These are phyloP conservation scores for Buathra laborator DNA, from an alignment of 2,888 invertebrate genomes.

Conservation along the genomic window DNA sequence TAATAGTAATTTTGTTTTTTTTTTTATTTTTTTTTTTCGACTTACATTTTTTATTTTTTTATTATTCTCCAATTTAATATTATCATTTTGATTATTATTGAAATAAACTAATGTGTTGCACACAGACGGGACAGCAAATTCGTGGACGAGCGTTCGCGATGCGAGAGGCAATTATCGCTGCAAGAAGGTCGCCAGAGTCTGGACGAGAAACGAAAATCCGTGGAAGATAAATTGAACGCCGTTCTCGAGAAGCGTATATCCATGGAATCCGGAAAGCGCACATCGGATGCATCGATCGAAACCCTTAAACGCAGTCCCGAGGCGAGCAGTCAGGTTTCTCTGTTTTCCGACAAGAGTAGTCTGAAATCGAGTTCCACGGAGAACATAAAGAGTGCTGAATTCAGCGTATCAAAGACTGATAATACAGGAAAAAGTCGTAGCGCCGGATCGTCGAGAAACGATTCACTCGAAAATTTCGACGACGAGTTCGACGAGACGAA, in stretches of 20 bases:
- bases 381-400: slow-evolving; percentile 77
- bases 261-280: slow-evolving; percentile 77
- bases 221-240: slow-evolving; percentile 83
- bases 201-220: slow-evolving; percentile 82
- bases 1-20: slow-evolving; percentile 1
- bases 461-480: slow-evolving; percentile 81
- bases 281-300: slow-evolving; percentile 72
- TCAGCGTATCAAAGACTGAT: slow-evolving; percentile 72
- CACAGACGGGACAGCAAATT: slow-evolving; percentile 55
- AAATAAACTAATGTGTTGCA: slow-evolving; percentile 26
- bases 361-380: slow-evolving; percentile 80
- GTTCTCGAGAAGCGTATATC: slow-evolving; percentile 82
- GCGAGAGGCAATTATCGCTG: slow-evolving; percentile 62
- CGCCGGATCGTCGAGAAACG: slow-evolving; percentile 80
- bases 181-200: slow-evolving; percentile 73
- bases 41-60: no score
- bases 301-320: slow-evolving; percentile 59
- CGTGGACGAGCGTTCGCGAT: slow-evolving; percentile 66
- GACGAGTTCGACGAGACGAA: slow-evolving; percentile 74
- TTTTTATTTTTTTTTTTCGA: no score
- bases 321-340: slow-evolving; percentile 55
- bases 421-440: slow-evolving; percentile 78
- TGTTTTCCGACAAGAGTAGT: slow-evolving; percentile 72
- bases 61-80: no score
- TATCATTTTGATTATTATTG: neutral